These are phyloP conservation scores for Drosophila falleni DNA, from an alignment of 2,888 invertebrate genomes.

Conservation along the genomic window DNA sequence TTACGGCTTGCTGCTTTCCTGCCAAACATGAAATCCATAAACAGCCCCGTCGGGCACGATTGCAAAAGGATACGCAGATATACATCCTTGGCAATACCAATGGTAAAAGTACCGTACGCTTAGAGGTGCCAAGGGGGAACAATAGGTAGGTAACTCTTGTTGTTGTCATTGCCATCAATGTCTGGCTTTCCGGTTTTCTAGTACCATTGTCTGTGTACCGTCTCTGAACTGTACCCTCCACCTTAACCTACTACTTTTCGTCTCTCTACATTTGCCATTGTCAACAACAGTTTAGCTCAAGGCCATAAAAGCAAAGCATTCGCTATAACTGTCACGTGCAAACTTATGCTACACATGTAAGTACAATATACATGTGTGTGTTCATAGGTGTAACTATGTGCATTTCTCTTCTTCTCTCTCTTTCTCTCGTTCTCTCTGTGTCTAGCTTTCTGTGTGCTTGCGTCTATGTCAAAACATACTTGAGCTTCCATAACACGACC, in stretches of 20 bases:
- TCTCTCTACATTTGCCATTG: conserved; percentile 53
- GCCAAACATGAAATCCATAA: conserved; percentile 74
- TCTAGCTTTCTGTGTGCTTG: conserved; percentile 49
- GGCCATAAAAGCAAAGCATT: conserved; percentile 69
- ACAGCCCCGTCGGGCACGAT: conserved; percentile 61
- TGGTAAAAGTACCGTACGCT: conserved; percentile 5
- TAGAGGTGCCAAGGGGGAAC: conserved; percentile 24
- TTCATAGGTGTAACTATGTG: conserved; percentile 28
- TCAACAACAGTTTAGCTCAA: conserved; percentile 80
- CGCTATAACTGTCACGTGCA: conserved; percentile 66
- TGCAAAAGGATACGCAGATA: conserved; percentile 56
- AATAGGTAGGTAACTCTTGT: conserved; percentile 47
- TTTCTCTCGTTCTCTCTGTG: conserved; percentile 1
- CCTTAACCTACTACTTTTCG: neutral
- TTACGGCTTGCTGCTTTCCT: conserved; percentile 75
- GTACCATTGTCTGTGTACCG: conserved; percentile 63
- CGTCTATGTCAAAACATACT: conserved; percentile 76
- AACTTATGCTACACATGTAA: conserved; percentile 38
- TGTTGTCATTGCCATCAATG: conserved; percentile 18
- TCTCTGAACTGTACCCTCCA: neutral
- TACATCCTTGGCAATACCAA: conserved; percentile 38
- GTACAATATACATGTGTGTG: conserved; percentile 21
- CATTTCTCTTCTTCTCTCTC: neutral
- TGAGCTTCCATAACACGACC: conserved; percentile 77
- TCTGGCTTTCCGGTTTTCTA: conserved; percentile 72